Evolutionary conservation across 1,140 invertebrate species (phyloP), one percentile per base, ranked within the genome.

Genomic region (Papilio aristodemus): DNA sequence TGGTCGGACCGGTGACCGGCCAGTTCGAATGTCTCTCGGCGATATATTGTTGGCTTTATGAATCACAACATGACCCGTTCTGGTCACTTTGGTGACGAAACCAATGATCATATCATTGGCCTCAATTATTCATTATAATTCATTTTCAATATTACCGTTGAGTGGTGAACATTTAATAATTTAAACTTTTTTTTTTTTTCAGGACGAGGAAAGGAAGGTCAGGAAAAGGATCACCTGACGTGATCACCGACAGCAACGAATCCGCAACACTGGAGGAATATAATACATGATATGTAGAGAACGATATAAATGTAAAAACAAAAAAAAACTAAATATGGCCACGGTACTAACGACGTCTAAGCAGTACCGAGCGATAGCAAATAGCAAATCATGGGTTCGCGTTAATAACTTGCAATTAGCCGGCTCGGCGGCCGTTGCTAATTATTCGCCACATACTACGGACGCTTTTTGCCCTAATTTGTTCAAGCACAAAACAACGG

Each of bases 401-500:
- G 17, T 14, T 54, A 54, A 54, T 54, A 22, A 54, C 19, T 54
- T 22, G 46, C 22, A 54, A 54, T 54, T 54, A 54, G 10, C 19
- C 17, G 22, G 19, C 10, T 54, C 46, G 19, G 10, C 46, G 46
- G 46, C 19, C 46, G 46, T 54, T 9, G 46, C 19, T 11, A 54
- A 54, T 54, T 54, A 54, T 14, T 22, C 46, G 46, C 46, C 22
- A 22, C 46, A 11, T 22, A 22, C 38, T 39, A 39, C 14, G n/a
- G 14, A 43, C n/a, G n/a, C 46, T 54, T 54, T 54, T 54, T 54
- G 19, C 46, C 19, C 19, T 54, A 54, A 54, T 54, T 54, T 54
- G 46, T 54, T 54, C 46, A 10, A 54, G 46, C 46, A 54, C 46
- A 54, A 54, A 54, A 54, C 46, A 54, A 54, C 43, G 7, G 43